Conservation (phyloP, 2,888 invertebrate genomes). For the Pardosa pseudoannulata region DNA sequence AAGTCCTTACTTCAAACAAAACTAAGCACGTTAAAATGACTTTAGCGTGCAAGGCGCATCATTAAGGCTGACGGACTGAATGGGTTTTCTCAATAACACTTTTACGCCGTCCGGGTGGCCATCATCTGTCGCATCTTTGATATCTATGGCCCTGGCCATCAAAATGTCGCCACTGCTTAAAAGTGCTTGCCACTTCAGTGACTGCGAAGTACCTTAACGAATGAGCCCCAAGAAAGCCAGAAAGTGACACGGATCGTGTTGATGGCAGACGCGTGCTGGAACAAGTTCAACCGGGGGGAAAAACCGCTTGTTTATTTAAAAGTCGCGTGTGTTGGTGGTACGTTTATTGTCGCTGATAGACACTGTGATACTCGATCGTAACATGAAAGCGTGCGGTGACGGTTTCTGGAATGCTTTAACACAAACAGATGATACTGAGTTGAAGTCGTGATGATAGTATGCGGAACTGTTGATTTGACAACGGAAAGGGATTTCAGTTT, state of each 20-base stretch:
- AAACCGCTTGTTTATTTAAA: slow-evolving; percentile 6
- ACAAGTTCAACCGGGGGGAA: not conserved
- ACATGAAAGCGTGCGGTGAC: not conserved
- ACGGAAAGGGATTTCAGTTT: not conserved
- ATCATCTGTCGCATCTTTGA: not conserved
- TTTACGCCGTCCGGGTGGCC: not conserved
- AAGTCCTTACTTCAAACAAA: too few relatives aligned
- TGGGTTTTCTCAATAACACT: slow-evolving; percentile 21
- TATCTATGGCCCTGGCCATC: slow-evolving; percentile 32
- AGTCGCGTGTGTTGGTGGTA: slow-evolving; percentile 17
- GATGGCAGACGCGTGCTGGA: slow-evolving; percentile 28
- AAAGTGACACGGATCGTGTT: slow-evolving; percentile 24
- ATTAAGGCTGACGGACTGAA: slow-evolving; percentile 30
- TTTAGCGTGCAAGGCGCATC: too few relatives aligned
- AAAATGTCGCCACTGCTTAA: slow-evolving; percentile 57
- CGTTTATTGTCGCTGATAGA: not conserved
- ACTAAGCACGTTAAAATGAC: too few relatives aligned
- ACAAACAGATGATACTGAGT: not conserved
- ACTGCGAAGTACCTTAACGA: slow-evolving; percentile 25
- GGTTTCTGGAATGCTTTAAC: not conserved
- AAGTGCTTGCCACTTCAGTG: slow-evolving; percentile 31
- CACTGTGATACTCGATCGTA: not conserved
- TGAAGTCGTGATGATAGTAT: not conserved
- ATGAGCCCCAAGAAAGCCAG: not conserved
- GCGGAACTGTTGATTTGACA: not conserved